phyloP scores from a whole-genome alignment of 1,140 invertebrate genomes.

The Venustaconcha ellipsiformis region DNA sequence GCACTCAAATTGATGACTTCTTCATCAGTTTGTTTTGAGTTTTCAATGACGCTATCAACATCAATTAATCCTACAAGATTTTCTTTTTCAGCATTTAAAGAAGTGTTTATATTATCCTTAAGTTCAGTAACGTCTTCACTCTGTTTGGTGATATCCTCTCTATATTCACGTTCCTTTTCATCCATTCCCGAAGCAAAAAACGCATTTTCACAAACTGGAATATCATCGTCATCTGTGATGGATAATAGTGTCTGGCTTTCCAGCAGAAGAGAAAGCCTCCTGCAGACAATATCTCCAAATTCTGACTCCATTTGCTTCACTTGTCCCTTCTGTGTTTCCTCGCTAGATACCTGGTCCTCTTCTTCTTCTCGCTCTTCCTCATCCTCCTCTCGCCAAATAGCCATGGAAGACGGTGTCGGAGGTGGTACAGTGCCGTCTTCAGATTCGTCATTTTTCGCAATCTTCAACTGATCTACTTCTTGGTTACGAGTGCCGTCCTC shows the following conservation, averaged over 20 bases:
- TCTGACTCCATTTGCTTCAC: constrained; percentile 17
- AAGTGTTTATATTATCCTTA: not conserved
- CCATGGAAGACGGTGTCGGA: constrained; percentile 19
- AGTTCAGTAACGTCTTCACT: not conserved
- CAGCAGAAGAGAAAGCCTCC: constrained; percentile 21
- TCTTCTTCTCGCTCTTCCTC: constrained; percentile 7
- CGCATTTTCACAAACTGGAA: not conserved
- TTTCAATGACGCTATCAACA: no score
- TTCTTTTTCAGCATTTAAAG: no score
- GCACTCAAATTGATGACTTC: no score
- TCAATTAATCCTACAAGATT: not conserved
- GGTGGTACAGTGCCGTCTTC: constrained; percentile 9
- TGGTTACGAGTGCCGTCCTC: no score
- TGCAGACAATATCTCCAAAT: constrained; percentile 30
- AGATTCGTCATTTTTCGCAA: no score
- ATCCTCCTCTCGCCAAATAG: constrained; percentile 16
- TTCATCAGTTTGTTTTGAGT: no score
- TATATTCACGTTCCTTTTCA: constrained; percentile 9
- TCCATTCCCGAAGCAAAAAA: not conserved
- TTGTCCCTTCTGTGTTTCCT: constrained; percentile 2
- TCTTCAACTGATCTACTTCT: no score
- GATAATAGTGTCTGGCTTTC: not conserved
- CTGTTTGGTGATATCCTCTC: constrained; percentile 10
- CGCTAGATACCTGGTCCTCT: constrained; percentile 3
- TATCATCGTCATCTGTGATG: not conserved